A percentile compares a stretch with the other conserved stretches of the same genome.
These are phyloP conservation scores for Adelosebastes latens DNA, from an alignment of 2,797 vertebrate genomes.

Conservation along the genomic window DNA sequence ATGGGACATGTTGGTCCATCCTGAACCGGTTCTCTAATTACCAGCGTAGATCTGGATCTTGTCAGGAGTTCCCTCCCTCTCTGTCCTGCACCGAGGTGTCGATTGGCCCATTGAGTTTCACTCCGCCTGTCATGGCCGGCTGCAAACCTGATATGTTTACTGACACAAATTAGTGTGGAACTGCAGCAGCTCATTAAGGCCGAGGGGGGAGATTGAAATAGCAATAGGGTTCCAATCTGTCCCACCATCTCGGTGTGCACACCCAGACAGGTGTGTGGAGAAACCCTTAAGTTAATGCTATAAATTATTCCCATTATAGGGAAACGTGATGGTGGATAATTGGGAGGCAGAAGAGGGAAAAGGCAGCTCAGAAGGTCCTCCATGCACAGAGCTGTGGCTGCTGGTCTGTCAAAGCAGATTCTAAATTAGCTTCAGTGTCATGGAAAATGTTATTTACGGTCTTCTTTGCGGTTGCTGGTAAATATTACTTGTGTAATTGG, in stretches of 20 bases:
- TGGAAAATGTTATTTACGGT: conserved; percentile 34
- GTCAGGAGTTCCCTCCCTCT: conserved; percentile 22
- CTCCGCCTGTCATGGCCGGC: conserved; percentile 45
- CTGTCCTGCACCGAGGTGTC: background rate
- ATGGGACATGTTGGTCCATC: conserved; percentile 32
- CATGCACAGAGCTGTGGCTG: conserved; percentile 21
- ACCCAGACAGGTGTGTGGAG: conserved; percentile 52
- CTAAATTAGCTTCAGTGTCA: conserved; percentile 70
- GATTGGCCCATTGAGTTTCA: conserved; percentile 47
- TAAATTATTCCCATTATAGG: conserved; percentile 50
- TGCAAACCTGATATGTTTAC: conserved; percentile 63
- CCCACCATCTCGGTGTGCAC: conserved; percentile 7
- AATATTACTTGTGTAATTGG: conserved; percentile 70
- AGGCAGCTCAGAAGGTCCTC: conserved; percentile 38
- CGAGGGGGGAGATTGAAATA: conserved; percentile 22
- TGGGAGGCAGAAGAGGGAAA: conserved; percentile 57
- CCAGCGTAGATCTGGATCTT: conserved; percentile 46
- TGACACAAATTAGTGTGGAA: conserved; percentile 66
- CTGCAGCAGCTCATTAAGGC: conserved; percentile 64
- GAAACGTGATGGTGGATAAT: conserved; percentile 67
- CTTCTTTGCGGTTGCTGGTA: conserved; percentile 41
- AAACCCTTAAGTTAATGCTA: conserved; percentile 22
- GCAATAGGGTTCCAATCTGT: conserved; percentile 36
- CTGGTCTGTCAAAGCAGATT: conserved; percentile 65
- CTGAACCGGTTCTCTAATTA: conserved; percentile 65